Percentiles rank a stretch among this genome's conserved stretches.
Evolutionary conservation across 1,140 invertebrate genomes (phyloP).

Genomic region (Chelonus insularis): DNA sequence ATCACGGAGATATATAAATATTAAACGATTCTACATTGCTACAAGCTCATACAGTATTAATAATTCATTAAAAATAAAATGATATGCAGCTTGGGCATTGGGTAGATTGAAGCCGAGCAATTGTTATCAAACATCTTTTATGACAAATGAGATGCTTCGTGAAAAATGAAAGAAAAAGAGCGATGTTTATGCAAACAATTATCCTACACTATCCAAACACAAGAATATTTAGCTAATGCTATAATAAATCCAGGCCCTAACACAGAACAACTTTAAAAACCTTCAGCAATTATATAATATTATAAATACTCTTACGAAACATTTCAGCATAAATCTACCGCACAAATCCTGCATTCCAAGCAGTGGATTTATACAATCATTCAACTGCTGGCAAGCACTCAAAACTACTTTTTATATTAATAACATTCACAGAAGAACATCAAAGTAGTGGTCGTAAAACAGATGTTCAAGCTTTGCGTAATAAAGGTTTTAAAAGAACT

Average conservation of each 20-base stretch:
- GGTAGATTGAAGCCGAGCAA: slow-evolving; percentile 55
- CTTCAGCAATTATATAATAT: slow-evolving; percentile 55
- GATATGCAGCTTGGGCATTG: slow-evolving; percentile 55
- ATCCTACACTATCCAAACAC: slow-evolving; percentile 49
- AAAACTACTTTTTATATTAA: slow-evolving; percentile 62
- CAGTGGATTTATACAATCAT: slow-evolving; percentile 63
- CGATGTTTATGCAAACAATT: slow-evolving; percentile 57
- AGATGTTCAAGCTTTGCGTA: slow-evolving; percentile 56
- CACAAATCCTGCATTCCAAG: slow-evolving; percentile 55
- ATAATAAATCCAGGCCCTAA: slow-evolving; percentile 46
- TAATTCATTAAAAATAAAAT: slow-evolving; percentile 53
- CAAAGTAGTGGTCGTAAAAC: slow-evolving; percentile 42
- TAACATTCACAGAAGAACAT: slow-evolving; percentile 59
- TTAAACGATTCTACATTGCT: slow-evolving; percentile 46
- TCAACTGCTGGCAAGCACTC: slow-evolving; percentile 63
- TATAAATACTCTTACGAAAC: slow-evolving; percentile 57
- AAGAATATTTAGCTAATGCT: slow-evolving; percentile 50
- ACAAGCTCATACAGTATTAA: slow-evolving; percentile 51
- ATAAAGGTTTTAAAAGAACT: slow-evolving; percentile 65
- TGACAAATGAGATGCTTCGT: slow-evolving; percentile 44
- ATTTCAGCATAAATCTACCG: slow-evolving; percentile 55
- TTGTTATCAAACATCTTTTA: slow-evolving; percentile 40
- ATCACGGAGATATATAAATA: slow-evolving; percentile 44
- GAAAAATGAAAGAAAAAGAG: slow-evolving; percentile 56
- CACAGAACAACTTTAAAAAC: slow-evolving; percentile 60